Evolutionary conservation across 1,140 invertebrate species (phyloP), one percentile per base, ranked within the genome.

Genomic region (Rhynchophorus ferrugineus): DNA sequence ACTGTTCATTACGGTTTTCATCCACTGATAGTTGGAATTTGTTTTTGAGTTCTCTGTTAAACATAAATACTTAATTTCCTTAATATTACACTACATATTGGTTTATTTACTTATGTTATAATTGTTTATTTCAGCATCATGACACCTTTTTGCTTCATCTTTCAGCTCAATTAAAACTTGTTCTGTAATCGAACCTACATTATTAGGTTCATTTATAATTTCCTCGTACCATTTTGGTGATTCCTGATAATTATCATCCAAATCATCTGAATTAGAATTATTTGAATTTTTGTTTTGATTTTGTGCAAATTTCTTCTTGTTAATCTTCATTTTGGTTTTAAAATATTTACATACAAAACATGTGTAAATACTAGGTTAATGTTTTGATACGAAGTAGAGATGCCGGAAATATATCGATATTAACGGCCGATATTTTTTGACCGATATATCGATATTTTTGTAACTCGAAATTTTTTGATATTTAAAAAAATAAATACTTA

Each of bases 1-100:
- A 58, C 83, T 84, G 17, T 78, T 73, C 38, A 92, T 71, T 3
- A 93, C 80, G 13, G 85, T 91, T 58, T 83, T 81, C 49, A 91
- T 79, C 90, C 91, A 95, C 52, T 76, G 71, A 50, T 74, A 75
- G 50, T 78, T 73, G 3, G 75, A 75, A 62, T 70, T 75, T 46
- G 62, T 70, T 48, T 69, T 76, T 48, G 74, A 65, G 61, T 76
- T 77, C 75, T 64, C 60, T 73, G 68, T 22, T 62, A 63, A 49
- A 49, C 9, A 45, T 22, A 45, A 33, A 44, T 7, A 44, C 43
- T 51, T 54, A 45, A 54, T 37, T 56, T 47, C 48, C 35, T 20
- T 17, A 53, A 8, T 19, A 0, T 41, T 34, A 43, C 34, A 20
- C 38, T 33, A 36, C 2, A 36, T 46, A 22, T 37, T 33, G 54